Conservation (phyloP, 2,888 invertebrate species). For the Pollenia griseotomentosa region DNA sequence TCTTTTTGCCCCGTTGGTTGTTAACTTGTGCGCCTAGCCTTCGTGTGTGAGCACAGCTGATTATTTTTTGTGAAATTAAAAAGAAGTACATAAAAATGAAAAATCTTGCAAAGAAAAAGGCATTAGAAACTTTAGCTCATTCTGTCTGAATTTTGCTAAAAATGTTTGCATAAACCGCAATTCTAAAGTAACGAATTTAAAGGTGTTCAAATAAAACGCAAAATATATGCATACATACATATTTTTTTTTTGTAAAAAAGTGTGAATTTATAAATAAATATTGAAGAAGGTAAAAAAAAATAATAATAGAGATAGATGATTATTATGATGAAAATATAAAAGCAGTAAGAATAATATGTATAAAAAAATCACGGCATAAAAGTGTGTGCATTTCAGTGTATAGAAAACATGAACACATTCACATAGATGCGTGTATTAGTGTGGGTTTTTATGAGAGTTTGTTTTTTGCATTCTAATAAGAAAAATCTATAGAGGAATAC, state of each 20-base stretch:
- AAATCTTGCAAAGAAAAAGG: slow-evolving; percentile 39
- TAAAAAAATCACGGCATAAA: slow-evolving; percentile 6
- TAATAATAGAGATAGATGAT: slow-evolving; percentile 7
- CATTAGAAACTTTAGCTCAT: slow-evolving; percentile 13
- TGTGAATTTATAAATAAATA: slow-evolving; percentile 48
- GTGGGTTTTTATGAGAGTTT: neutral
- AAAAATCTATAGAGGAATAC: slow-evolving; percentile 56
- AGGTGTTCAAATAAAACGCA: slow-evolving; percentile 8
- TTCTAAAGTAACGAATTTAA: neutral
- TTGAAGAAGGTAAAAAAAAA: slow-evolving; percentile 36
- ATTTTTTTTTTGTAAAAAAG: slow-evolving; percentile 1
- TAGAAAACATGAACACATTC: neutral
- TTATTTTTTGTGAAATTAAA: slow-evolving; percentile 15
- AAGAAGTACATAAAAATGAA: slow-evolving; percentile 13
- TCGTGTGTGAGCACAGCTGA: slow-evolving; percentile 54
- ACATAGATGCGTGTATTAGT: neutral
- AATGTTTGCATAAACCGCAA: neutral
- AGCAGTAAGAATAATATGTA: neutral
- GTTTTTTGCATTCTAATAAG: slow-evolving; percentile 59
- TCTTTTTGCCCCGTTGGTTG: slow-evolving; percentile 17
- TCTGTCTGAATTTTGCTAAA: neutral
- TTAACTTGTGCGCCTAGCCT: slow-evolving; percentile 42
- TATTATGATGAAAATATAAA: slow-evolving; percentile 31
- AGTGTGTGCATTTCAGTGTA: slow-evolving; percentile 5
- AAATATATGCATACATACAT: neutral